A percentile compares a stretch with the other conserved stretches of the same genome.
phyloP scores from a whole-genome alignment of 2,797 vertebrate genomes.

The Falco cherrug region DNA sequence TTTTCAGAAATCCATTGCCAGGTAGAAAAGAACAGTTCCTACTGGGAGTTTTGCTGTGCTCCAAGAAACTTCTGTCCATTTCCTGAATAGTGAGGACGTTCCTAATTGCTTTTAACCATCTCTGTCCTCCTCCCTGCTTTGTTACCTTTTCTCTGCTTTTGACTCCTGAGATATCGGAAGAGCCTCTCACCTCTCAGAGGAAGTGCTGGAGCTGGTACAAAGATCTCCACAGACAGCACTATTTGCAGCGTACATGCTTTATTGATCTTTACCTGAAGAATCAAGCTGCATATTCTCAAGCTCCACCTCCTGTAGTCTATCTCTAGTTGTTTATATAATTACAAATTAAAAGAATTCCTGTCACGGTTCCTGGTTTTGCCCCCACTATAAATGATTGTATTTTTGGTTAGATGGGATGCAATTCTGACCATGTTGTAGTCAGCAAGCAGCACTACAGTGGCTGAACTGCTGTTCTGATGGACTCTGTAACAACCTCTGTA shows the following conservation, averaged over 20 bases:
- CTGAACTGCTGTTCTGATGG: not conserved
- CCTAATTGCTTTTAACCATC: conserved; percentile 33
- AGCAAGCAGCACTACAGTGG: not conserved
- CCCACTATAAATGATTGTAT: not conserved
- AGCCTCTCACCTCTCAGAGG: not conserved
- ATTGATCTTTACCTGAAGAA: not conserved
- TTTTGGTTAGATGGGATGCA: not conserved
- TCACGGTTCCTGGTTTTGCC: not conserved
- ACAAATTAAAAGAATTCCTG: not conserved
- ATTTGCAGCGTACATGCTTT: not conserved
- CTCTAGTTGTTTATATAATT: not conserved
- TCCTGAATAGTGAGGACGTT: conserved; percentile 1
- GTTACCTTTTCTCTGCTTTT: conserved; percentile 5
- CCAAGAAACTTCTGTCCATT: conserved; percentile 14
- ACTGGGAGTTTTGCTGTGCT: not conserved
- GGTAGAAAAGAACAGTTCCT: conserved; percentile 9
- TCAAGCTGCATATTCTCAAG: not conserved
- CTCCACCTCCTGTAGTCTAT: not conserved
- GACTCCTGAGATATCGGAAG: not conserved
- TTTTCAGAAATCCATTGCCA: conserved; percentile 26
- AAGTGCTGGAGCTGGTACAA: not conserved
- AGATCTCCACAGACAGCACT: not conserved
- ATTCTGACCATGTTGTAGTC: not conserved
- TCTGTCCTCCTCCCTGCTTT: not conserved
- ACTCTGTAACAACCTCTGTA: not conserved